These are phyloP conservation scores for Yponomeuta sedellus DNA, from an alignment of 2,888 invertebrate genomes.

Conservation along the genomic window DNA sequence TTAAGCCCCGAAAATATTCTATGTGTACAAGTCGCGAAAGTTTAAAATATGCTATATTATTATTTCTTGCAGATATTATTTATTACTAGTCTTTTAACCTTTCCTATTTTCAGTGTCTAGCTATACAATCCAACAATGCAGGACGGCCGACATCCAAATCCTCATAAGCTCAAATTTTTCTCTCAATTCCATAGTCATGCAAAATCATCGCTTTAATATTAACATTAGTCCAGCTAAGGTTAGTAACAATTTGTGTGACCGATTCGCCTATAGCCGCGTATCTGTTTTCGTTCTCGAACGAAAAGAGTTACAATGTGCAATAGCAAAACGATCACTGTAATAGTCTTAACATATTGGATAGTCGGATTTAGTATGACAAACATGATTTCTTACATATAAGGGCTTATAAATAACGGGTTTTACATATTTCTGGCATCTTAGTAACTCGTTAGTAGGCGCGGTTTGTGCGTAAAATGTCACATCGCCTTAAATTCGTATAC, in stretches of 20 bases:
- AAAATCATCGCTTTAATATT: slow-evolving; percentile 2
- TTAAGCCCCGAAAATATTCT: too few species aligned
- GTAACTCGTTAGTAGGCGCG: background rate
- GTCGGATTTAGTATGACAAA: background rate
- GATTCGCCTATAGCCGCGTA: background rate
- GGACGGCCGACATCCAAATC: background rate
- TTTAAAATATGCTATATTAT: background rate
- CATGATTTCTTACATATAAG: background rate
- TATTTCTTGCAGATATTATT: background rate
- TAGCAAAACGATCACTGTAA: too few species aligned
- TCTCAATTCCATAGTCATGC: background rate
- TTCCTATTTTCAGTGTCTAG: background rate
- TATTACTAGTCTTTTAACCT: background rate
- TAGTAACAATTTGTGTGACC: background rate
- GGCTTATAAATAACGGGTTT: too few species aligned
- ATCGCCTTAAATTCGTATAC: background rate
- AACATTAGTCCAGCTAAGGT: background rate
- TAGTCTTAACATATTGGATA: background rate
- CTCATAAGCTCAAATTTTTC: slow-evolving; percentile 1
- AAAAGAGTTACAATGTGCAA: background rate
- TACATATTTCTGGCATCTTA: too few species aligned
- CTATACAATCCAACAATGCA: background rate
- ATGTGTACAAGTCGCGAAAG: too few species aligned
- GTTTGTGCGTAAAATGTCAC: background rate
- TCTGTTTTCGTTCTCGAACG: background rate